A percentile compares a stretch with the other conserved stretches of the same genome.
Evolutionary conservation across 2,797 vertebrate genomes (phyloP).

Genomic region (Sebastes hubbsi): DNA sequence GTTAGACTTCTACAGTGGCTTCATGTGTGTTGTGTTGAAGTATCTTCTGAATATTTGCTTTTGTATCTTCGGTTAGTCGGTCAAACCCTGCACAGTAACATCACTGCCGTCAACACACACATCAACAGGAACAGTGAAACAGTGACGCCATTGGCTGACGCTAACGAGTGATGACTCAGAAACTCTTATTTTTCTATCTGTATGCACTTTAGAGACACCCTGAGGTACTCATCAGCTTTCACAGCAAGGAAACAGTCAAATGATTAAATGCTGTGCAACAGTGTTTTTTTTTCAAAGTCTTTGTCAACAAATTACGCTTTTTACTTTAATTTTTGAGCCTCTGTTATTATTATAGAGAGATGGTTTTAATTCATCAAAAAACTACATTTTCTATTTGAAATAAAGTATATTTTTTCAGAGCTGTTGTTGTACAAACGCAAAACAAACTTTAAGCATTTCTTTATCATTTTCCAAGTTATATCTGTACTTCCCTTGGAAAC

Average conservation of each 20-base stretch:
- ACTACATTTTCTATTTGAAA: not conserved
- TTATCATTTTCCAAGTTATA: not conserved
- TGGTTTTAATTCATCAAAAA: not conserved
- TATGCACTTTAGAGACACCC: slow-evolving; percentile 75
- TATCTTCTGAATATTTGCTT: not conserved
- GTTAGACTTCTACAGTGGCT: not conserved
- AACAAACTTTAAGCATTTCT: not conserved
- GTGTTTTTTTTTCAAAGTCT: not conserved
- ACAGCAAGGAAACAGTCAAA: slow-evolving; percentile 15
- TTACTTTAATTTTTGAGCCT: not conserved
- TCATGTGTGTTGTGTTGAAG: not conserved
- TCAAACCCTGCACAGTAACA: not conserved
- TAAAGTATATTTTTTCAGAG: slow-evolving; percentile 31
- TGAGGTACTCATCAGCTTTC: slow-evolving; percentile 61
- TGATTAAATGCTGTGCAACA: not conserved
- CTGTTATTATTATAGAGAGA: not conserved
- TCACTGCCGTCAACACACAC: not conserved
- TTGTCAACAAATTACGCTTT: not conserved
- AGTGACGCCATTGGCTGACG: not conserved
- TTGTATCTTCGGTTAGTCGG: not conserved
- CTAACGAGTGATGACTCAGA: slow-evolving; percentile 24
- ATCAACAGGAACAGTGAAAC: not conserved
- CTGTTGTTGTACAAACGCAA: slow-evolving; percentile 35
- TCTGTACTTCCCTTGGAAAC: slow-evolving; percentile 21
- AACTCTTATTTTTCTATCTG: slow-evolving; percentile 53